A percentile compares a stretch with the other conserved stretches of the same genome.
Conservation (phyloP, 2,113 vertebrate genomes). For the Lycaon pictus region DNA sequence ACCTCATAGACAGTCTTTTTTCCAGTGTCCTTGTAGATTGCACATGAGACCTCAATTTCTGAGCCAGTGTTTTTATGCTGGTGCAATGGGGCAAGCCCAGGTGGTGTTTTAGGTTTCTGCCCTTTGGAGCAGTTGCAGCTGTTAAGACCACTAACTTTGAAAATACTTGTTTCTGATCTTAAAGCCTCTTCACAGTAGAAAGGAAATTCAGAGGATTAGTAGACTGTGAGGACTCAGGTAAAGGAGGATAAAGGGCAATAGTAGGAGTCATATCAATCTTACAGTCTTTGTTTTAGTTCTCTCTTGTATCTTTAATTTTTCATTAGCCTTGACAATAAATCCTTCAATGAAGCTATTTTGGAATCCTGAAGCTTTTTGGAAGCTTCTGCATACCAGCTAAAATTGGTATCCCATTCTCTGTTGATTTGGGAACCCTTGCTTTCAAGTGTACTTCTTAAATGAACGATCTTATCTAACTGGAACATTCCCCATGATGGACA, state of each 20-base stretch:
- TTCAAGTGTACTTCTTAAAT: background rate
- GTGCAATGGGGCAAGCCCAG: background rate
- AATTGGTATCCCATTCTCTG: background rate
- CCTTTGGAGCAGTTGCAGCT: background rate
- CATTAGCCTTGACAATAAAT: background rate
- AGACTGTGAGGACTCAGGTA: background rate
- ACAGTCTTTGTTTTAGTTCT: background rate
- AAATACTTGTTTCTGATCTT: background rate
- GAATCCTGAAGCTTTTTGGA: background rate
- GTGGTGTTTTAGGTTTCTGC: background rate
- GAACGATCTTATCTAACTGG: background rate
- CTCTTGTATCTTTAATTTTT: background rate
- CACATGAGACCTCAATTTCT: background rate
- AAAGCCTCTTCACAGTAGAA: background rate
- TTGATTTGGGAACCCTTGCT: background rate
- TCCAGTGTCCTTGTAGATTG: background rate
- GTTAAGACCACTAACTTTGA: background rate
- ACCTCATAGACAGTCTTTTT: background rate
- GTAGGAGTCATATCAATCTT: background rate
- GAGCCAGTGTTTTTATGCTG: background rate
- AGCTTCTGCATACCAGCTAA: background rate
- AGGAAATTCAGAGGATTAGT: background rate
- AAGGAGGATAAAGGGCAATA: background rate
- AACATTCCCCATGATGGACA: background rate
- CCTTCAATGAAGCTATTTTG: background rate